phyloP scores from a whole-genome alignment of 1,140 invertebrate genomes.

The Solen grandis region DNA sequence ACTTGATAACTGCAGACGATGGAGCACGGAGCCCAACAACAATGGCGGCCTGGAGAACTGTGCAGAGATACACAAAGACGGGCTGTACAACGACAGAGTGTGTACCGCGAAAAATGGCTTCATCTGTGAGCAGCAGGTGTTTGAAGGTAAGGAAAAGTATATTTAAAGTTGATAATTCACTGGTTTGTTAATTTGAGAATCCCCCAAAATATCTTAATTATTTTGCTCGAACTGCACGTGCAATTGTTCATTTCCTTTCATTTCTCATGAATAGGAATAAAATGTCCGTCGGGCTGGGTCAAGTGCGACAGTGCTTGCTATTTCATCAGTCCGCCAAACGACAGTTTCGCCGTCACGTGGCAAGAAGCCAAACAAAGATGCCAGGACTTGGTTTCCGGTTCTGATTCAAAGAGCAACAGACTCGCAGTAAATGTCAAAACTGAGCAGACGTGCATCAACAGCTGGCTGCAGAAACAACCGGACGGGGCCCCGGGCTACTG shows the following conservation, averaged over 20 bases:
- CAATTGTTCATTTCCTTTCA: too few species aligned
- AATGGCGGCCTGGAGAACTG: constrained; percentile 53
- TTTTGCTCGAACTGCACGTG: too few species aligned
- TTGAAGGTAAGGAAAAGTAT: constrained; percentile 14
- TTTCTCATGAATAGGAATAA: not conserved
- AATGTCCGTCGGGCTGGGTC: constrained; percentile 34
- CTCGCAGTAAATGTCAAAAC: constrained; percentile 36
- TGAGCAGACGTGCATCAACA: not conserved
- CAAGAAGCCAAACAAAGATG: constrained; percentile 42
- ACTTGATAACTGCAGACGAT: constrained; percentile 42
- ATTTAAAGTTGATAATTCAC: too few species aligned
- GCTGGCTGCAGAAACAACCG: not conserved
- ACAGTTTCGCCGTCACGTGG: constrained; percentile 37
- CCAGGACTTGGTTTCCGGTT: constrained; percentile 34
- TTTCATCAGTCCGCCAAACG: constrained; percentile 42
- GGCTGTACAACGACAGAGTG: constrained; percentile 48
- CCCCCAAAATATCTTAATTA: too few species aligned
- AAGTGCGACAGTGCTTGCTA: constrained; percentile 38
- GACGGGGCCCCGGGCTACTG: constrained; percentile 40
- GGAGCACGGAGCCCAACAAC: constrained; percentile 58
- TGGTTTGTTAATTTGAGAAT: too few species aligned
- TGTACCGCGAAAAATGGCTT: constrained; percentile 50
- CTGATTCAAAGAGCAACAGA: not conserved
- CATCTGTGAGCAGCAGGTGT: constrained; percentile 48
- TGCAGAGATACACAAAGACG: constrained; percentile 47